Percentiles rank a stretch among this genome's conserved stretches.
Conservation (phyloP, 2,797 vertebrate species). For the Nothura maculosa region DNA sequence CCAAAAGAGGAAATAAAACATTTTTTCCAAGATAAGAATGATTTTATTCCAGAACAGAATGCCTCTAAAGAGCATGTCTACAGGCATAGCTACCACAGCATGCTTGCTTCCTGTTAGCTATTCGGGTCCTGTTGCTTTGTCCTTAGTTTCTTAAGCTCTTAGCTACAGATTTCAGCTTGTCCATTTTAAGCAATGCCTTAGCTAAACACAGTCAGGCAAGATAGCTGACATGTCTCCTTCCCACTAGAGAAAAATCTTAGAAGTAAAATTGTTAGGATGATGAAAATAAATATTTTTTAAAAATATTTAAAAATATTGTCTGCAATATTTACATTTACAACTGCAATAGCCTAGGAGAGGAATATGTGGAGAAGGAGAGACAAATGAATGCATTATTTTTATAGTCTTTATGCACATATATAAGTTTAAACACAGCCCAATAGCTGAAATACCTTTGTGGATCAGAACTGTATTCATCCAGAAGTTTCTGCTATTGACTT, state of each 20-base stretch:
- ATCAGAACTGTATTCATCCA: background rate
- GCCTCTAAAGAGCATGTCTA: background rate
- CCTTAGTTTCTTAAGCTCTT: background rate
- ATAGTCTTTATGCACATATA: background rate
- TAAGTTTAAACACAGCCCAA: background rate
- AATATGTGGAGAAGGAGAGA: background rate
- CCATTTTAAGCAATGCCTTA: background rate
- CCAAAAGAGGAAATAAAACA: background rate
- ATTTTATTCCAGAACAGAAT: background rate
- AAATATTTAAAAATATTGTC: background rate
- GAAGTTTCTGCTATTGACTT: background rate
- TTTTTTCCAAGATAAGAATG: background rate
- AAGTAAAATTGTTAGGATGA: background rate
- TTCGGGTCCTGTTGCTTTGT: background rate
- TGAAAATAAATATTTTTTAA: background rate
- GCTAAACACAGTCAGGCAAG: background rate
- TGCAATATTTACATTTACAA: background rate
- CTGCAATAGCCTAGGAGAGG: background rate
- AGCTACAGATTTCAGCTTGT: background rate
- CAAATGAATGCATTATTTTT: background rate
- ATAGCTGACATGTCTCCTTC: background rate
- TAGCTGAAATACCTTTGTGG: background rate
- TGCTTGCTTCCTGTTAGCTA: background rate
- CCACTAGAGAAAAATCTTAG: rapidly evolving
- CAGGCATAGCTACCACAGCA: background rate